These are phyloP conservation scores for Harpalus rufipes DNA, from an alignment of 2,888 invertebrate genomes.

Conservation along the genomic window DNA sequence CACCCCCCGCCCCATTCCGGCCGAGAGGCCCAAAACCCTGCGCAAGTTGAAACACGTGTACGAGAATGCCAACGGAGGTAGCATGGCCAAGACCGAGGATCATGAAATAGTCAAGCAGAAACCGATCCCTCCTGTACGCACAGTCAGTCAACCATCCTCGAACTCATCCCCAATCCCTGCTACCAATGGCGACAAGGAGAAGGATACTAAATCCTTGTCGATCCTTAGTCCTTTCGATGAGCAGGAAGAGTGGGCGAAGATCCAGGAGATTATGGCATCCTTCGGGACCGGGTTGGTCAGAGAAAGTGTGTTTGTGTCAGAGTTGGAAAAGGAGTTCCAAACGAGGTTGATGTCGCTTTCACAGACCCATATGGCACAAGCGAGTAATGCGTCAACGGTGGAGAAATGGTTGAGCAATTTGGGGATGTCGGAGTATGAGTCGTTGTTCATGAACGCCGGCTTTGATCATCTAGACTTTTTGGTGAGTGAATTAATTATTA, in stretches of 20 bases:
- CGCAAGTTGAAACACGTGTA: constrained; percentile 87
- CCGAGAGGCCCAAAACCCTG: constrained; percentile 87
- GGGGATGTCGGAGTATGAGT: constrained; percentile 90
- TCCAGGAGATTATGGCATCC: constrained; percentile 96
- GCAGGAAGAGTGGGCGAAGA: constrained; percentile 97
- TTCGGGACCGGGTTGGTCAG: constrained; percentile 91
- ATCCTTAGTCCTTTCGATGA: constrained; percentile 95
- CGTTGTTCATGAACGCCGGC: constrained; percentile 90
- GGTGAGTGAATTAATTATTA: constrained; percentile 81
- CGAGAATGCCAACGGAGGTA: constrained; percentile 78
- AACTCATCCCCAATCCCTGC: constrained; percentile 71
- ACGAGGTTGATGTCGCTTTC: constrained; percentile 84
- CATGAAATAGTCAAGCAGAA: constrained; percentile 72
- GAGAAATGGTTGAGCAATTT: constrained; percentile 89
- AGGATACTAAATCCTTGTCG: constrained; percentile 78
- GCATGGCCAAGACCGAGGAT: constrained; percentile 72
- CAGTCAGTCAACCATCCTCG: constrained; percentile 60
- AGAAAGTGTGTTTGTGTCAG: constrained; percentile 88
- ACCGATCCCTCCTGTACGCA: constrained; percentile 59
- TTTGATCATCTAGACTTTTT: constrained; percentile 95
- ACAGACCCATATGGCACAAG: constrained; percentile 78
- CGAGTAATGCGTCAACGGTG: constrained; percentile 82
- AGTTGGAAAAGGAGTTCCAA: constrained; percentile 89
- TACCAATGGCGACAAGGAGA: constrained; percentile 74
- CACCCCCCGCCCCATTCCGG: constrained; percentile 80